Evolutionary conservation across 2,888 invertebrate species (phyloP).

Genomic region (Gari tellinella): DNA sequence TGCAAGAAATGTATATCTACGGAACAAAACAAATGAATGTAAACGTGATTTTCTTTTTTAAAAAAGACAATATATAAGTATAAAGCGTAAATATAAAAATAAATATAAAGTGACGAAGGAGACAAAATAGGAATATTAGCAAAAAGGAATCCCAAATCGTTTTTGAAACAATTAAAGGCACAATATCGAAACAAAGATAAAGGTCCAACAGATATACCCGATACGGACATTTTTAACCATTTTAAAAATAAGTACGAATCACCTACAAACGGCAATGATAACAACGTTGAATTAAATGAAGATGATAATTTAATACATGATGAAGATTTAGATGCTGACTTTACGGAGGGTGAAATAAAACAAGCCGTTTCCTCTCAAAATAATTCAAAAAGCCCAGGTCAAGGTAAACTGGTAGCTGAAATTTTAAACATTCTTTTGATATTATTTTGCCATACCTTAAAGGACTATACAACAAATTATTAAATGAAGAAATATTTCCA

Average conservation of each 20-base stretch:
- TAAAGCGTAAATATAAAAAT: neutral
- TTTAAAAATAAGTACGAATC: too few species aligned
- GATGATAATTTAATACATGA: too few species aligned
- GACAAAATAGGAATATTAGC: neutral
- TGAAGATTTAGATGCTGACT: too few species aligned
- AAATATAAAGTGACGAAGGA: neutral
- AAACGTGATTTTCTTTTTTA: too few species aligned
- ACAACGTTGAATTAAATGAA: neutral
- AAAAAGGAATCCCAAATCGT: neutral
- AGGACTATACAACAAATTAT: too few species aligned
- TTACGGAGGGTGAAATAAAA: neutral
- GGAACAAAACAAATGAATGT: neutral
- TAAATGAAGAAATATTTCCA: too few species aligned
- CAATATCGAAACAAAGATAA: neutral
- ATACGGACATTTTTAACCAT: too few species aligned
- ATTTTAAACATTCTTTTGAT: conserved; percentile 12
- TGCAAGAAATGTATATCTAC: conserved; percentile 1
- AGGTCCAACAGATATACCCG: neutral
- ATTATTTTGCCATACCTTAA: too few species aligned
- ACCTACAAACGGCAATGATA: neutral
- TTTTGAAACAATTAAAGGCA: neutral
- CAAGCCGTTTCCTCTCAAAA: conserved; percentile 10
- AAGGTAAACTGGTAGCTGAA: conserved; percentile 1
- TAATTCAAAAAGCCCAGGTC: too few species aligned
- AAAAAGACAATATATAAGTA: neutral